Percentiles rank a stretch among this genome's conserved stretches.
Evolutionary conservation across 1,140 invertebrate species (phyloP).

Genomic region (Holotrichia oblita): DNA sequence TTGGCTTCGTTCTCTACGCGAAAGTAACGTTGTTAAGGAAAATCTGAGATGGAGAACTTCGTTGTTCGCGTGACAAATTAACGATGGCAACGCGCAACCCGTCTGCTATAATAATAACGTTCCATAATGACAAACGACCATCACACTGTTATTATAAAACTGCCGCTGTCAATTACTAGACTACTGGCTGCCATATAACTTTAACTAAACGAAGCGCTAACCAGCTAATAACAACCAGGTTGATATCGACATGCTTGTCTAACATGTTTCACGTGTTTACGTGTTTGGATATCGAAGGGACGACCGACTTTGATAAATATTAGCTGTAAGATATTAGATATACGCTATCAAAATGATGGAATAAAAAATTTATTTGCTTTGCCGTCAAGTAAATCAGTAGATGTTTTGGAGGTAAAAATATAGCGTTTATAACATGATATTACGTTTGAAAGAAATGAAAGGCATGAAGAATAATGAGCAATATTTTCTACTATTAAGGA

Average conservation of each 20-base stretch:
- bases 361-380: too few relatives aligned
- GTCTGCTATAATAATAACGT: not conserved
- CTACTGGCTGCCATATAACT: not conserved
- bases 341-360: too few relatives aligned
- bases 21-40: constrained; percentile 3
- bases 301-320: too few relatives aligned
- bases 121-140: not conserved
- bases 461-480: too few relatives aligned
- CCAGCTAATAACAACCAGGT: not conserved
- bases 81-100: not conserved
- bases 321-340: too few relatives aligned
- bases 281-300: not conserved
- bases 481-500: too few relatives aligned
- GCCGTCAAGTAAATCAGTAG: too few relatives aligned
- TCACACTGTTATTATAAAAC: constrained; percentile 5
- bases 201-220: not conserved
- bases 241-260: not conserved
- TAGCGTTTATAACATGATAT: too few relatives aligned
- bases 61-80: not conserved
- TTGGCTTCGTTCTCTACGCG: not conserved
- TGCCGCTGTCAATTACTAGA: constrained; percentile 1
- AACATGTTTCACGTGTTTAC: not conserved
- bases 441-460: too few relatives aligned
- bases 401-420: too few relatives aligned
- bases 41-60: not conserved